Percentiles rank a stretch among this genome's conserved stretches.
These are phyloP conservation scores for Tiphia femorata DNA, from an alignment of 2,888 invertebrate genomes.

Conservation along the genomic window DNA sequence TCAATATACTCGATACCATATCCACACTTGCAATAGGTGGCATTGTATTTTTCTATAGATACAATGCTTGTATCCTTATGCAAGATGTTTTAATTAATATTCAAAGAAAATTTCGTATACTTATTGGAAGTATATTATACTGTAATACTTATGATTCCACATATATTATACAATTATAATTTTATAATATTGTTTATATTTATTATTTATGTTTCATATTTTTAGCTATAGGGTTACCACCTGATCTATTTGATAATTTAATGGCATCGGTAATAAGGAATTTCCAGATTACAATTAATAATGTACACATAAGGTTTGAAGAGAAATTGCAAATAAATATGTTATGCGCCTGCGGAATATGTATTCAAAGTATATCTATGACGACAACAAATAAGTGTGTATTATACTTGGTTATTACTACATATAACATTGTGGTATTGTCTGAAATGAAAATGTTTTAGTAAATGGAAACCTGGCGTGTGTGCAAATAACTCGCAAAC, in stretches of 20 bases:
- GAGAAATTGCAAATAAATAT: conserved; percentile 78
- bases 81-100: no score
- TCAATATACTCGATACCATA: no score
- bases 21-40: no score
- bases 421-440: no score
- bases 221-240: conserved; percentile 72
- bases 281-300: conserved; percentile 82
- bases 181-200: background rate
- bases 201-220: background rate
- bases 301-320: conserved; percentile 86
- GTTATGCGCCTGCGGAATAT: conserved; percentile 81
- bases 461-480: conserved; percentile 83
- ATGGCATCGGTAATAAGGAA: conserved; percentile 84
- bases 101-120: no score
- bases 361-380: conserved; percentile 82
- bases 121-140: no score
- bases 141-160: background rate
- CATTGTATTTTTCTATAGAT: no score
- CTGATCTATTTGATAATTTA: conserved; percentile 79
- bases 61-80: no score
- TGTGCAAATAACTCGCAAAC: conserved; percentile 74
- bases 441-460: conserved; percentile 63
- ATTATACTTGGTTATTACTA: background rate
- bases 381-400: conserved; percentile 83
- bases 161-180: background rate